A percentile compares a stretch with the other conserved stretches of the same genome.
These are phyloP conservation scores for Limenitis camilla DNA, from an alignment of 2,888 invertebrate species.

Conservation along the genomic window DNA sequence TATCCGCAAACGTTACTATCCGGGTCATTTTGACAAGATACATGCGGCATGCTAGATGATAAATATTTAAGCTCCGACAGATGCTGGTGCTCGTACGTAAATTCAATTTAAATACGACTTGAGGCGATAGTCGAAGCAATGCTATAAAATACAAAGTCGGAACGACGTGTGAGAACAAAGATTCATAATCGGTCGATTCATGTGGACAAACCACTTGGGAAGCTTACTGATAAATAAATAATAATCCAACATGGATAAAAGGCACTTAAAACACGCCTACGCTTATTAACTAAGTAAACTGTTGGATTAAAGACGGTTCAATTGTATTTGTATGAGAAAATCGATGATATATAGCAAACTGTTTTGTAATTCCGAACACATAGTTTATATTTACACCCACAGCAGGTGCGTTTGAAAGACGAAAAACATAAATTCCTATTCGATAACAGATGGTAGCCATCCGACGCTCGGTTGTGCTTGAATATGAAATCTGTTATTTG, in stretches of 20 bases:
- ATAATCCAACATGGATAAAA: slow-evolving; percentile 38
- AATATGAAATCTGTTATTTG: slow-evolving; percentile 51
- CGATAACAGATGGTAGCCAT: slow-evolving; percentile 68
- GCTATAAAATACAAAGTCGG: slow-evolving; percentile 12
- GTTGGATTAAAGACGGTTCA: slow-evolving; percentile 30
- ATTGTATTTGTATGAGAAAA: slow-evolving; percentile 42
- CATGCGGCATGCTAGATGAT: slow-evolving; percentile 55
- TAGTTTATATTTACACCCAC: slow-evolving; percentile 46
- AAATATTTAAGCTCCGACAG: slow-evolving; percentile 59
- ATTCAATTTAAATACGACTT: slow-evolving; percentile 35
- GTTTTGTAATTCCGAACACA: slow-evolving; percentile 26
- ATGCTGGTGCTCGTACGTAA: slow-evolving; percentile 35
- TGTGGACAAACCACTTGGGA: slow-evolving; percentile 54
- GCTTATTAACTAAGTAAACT: slow-evolving; percentile 52
- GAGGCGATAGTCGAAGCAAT: slow-evolving; percentile 48
- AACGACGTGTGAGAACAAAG: slow-evolving; percentile 47
- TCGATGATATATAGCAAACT: slow-evolving; percentile 25
- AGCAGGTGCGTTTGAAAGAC: slow-evolving; percentile 64
- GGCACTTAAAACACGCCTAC: slow-evolving; percentile 45
- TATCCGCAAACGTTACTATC: slow-evolving; percentile 56
- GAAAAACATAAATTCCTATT: slow-evolving; percentile 63
- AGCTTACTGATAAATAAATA: slow-evolving; percentile 36
- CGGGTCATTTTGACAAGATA: slow-evolving; percentile 63
- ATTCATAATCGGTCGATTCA: slow-evolving; percentile 44
- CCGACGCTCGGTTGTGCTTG: slow-evolving; percentile 48